These are phyloP conservation scores for Empidonax alnorum DNA, from an alignment of 2,113 vertebrate genomes.

Conservation along the genomic window DNA sequence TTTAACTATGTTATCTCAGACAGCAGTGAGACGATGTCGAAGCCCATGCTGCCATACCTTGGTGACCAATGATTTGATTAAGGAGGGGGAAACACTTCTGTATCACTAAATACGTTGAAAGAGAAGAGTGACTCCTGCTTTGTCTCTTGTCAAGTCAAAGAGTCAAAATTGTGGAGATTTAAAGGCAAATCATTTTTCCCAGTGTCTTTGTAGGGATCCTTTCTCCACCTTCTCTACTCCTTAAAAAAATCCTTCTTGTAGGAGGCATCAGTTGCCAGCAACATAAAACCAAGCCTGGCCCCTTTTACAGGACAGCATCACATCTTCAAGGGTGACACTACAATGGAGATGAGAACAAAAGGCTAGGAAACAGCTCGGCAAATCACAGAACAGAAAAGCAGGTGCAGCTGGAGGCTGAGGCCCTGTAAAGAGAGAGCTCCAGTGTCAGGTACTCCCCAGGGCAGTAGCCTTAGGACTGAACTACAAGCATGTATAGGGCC, in stretches of 20 bases:
- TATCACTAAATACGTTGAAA: not conserved
- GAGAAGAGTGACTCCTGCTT: not conserved
- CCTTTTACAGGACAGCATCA: not conserved
- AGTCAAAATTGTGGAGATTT: not conserved
- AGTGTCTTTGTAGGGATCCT: not conserved
- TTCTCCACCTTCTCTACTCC: not conserved
- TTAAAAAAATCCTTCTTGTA: not conserved
- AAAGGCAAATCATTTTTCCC: not conserved
- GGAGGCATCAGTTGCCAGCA: accelerated
- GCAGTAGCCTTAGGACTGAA: not conserved
- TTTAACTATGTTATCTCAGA: not conserved
- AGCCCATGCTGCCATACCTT: not conserved
- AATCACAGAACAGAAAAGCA: not conserved
- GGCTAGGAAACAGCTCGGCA: not conserved
- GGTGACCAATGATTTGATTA: not conserved
- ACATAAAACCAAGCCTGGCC: not conserved
- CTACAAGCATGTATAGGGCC: accelerated
- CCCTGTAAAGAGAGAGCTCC: accelerated
- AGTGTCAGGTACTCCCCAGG: not conserved
- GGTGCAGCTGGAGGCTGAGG: not conserved
- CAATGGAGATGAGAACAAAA: not conserved
- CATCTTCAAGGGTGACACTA: not conserved
- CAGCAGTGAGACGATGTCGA: not conserved
- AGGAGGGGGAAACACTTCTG: not conserved
- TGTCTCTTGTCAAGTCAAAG: not conserved